A percentile compares a stretch with the other conserved stretches of the same genome.
phyloP scores from a whole-genome alignment of 2,113 vertebrate species.

The Mastomys natalensis region DNA sequence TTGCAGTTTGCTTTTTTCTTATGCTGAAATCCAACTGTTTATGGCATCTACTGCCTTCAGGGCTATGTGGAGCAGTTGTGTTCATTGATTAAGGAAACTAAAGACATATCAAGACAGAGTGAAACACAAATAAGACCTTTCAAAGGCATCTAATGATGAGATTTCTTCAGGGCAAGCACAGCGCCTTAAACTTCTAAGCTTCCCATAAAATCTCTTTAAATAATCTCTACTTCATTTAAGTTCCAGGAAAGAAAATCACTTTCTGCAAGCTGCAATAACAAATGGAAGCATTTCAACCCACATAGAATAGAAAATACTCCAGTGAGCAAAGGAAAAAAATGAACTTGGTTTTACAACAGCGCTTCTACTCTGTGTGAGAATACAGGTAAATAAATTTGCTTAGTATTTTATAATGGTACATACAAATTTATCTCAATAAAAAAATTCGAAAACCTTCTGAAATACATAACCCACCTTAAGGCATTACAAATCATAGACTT shows the following conservation, averaged over 20 bases:
- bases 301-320: constrained; percentile 67
- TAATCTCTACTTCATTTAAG: constrained; percentile 74
- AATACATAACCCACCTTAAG: neutral
- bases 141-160: constrained; percentile 76
- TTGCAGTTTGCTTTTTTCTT: constrained; percentile 54
- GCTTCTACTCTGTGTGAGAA: constrained; percentile 15
- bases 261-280: constrained; percentile 67
- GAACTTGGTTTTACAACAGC: constrained; percentile 46
- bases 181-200: constrained; percentile 74
- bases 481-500: neutral
- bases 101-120: constrained; percentile 79
- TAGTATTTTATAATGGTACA: neutral
- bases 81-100: constrained; percentile 83
- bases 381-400: constrained; percentile 17
- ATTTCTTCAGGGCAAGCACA: constrained; percentile 78
- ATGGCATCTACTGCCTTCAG: constrained; percentile 77
- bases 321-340: constrained; percentile 59
- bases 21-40: constrained; percentile 65
- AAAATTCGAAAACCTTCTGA: constrained; percentile 26
- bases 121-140: constrained; percentile 81
- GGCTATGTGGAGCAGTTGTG: constrained; percentile 68
- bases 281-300: constrained; percentile 57
- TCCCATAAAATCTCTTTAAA: constrained; percentile 74
- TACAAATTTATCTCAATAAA: neutral
- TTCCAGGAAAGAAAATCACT: constrained; percentile 71